Base-by-base conservation (phyloP, 2,113 vertebrate species). In the Urocynchramus pylzowi region DNA sequence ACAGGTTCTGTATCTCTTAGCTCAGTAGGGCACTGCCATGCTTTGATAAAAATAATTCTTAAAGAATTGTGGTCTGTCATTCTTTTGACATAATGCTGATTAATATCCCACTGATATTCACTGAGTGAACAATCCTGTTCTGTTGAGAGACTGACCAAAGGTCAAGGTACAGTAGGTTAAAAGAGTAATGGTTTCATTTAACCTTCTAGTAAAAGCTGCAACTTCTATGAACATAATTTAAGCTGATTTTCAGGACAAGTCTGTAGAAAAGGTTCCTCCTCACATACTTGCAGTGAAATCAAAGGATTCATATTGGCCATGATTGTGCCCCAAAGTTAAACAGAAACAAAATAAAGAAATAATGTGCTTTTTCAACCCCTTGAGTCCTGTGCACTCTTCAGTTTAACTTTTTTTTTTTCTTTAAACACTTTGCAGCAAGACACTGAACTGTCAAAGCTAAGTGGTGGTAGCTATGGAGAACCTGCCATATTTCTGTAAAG, bases 231-330 rank as follows among this genome's bases (percentile, higher is more conserved):
- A 70, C 4, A 6, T 4, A 37, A 47, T 68, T 93, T 76, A 59
- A 91, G 81, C 39, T 96, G 91, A 92, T 97, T 97, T 97, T 83
- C 47, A 37, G 85, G 91, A 83, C 71, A 82, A 52, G 42, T 45
- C 12, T 53, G 6, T n/a, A 68, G 30, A 33, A 84, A 64, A 67
- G 60, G 23, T 56, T 91, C 44, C 13, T 68, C 24, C 30, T 87
- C 18, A 9, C 19, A 3, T 49, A 33, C 41, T 31, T 83, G n/a
- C 20, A 71, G 47, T 49, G 57, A 75, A 81, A 59, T 75, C 10
- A 21, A 33, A 84, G 33, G 60, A n/a, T 84, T 75, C 28, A 10
- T 37, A 13, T 20, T 39, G 84, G 44, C 45, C 20, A 13, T 20
- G 17, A 70, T 45, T 15, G 10, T 67, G 18, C 56, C 42, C 65